Evolutionary conservation across 2,888 invertebrate genomes (phyloP).

Genomic region (Napeogenes inachia): DNA sequence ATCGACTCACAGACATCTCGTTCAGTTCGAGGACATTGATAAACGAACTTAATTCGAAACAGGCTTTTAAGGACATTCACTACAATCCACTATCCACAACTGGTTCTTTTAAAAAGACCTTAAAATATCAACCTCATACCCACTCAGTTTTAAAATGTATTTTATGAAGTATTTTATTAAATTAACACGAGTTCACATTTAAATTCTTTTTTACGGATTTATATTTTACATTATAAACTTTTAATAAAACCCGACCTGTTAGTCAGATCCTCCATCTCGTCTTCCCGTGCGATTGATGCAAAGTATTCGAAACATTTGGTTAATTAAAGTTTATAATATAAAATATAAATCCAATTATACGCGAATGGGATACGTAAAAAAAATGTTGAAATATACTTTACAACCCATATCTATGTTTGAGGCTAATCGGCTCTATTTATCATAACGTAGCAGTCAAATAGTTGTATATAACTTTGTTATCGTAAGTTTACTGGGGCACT

Average conservation of each 20-base stretch:
- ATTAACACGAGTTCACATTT: too few species aligned
- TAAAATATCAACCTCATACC: slow-evolving; percentile 35
- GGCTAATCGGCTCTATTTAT: too few species aligned
- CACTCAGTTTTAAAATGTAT: neutral
- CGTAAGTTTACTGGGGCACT: slow-evolving; percentile 43
- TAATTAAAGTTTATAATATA: too few species aligned
- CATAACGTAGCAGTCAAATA: slow-evolving; percentile 12
- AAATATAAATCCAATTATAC: too few species aligned
- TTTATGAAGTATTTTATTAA: neutral
- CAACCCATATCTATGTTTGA: neutral
- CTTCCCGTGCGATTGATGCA: too few species aligned
- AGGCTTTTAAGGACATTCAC: slow-evolving; percentile 10
- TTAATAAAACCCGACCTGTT: too few species aligned
- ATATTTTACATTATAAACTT: too few species aligned
- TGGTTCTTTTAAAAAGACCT: slow-evolving; percentile 21
- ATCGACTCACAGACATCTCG: neutral
- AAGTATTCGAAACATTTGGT: too few species aligned
- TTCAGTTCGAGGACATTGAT: slow-evolving; percentile 9
- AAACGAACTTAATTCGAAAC: slow-evolving; percentile 10
- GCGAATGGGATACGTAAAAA: too few species aligned
- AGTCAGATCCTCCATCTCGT: too few species aligned
- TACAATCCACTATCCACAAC: neutral
- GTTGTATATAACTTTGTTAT: slow-evolving; percentile 41
- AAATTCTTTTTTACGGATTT: too few species aligned
- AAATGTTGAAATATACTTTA: neutral